Evolutionary conservation across 2,113 vertebrate species (phyloP).

Genomic region (Scatophagus argus): DNA sequence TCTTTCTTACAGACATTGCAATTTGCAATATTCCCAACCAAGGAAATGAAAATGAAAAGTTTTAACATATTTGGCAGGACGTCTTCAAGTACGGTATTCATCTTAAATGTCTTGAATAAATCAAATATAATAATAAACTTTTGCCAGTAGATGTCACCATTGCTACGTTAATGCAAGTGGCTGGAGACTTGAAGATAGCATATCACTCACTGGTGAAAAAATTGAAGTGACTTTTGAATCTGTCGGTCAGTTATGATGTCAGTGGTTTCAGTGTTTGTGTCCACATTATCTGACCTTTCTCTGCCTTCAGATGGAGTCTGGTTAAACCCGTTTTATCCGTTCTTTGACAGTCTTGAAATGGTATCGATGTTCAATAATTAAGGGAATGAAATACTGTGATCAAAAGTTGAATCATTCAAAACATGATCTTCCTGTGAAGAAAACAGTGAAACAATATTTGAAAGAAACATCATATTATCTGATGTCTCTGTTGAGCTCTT

Average conservation of each 20-base stretch:
- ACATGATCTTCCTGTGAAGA: background rate
- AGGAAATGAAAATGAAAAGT: too few species aligned
- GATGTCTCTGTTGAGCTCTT: background rate
- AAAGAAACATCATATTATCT: background rate
- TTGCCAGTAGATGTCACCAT: conserved; percentile 61
- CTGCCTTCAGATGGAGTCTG: background rate
- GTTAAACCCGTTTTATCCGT: background rate
- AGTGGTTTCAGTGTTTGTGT: background rate
- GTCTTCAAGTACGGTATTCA: too few species aligned
- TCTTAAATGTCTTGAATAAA: too few species aligned
- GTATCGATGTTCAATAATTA: background rate
- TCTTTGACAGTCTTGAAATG: background rate
- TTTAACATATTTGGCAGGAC: too few species aligned
- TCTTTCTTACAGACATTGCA: too few species aligned
- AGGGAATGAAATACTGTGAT: background rate
- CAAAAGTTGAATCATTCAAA: background rate
- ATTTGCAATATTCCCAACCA: too few species aligned
- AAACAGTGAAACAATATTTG: background rate
- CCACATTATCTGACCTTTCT: background rate
- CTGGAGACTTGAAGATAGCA: rapidly evolving
- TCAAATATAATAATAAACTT: too few species aligned
- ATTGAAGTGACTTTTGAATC: background rate
- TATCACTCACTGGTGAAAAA: background rate
- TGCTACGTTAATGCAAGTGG: background rate
- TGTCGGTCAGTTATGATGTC: background rate